These are phyloP conservation scores for Tigriopus japonicus DNA, from an alignment of 1,140 invertebrate genomes.

Conservation along the genomic window DNA sequence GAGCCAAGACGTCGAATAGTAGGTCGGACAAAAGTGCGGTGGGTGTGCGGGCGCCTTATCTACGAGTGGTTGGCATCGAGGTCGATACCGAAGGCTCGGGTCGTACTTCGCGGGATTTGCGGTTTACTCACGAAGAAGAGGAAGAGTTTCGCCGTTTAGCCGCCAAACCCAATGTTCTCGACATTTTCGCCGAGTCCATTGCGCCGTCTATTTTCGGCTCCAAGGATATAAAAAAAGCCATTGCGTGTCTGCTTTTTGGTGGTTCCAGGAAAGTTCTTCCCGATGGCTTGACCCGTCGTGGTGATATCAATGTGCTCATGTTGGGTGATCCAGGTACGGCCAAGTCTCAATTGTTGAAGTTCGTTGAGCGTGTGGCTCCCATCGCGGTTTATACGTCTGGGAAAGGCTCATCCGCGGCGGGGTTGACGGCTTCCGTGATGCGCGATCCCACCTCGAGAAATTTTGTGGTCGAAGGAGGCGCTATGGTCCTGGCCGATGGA, in stretches of 20 bases:
- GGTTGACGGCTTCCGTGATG: slow-evolving; percentile 91
- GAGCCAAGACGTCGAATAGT: slow-evolving; percentile 33
- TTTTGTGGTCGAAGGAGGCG: slow-evolving; percentile 98
- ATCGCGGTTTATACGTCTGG: slow-evolving; percentile 96
- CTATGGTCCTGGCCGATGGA: slow-evolving; percentile 97
- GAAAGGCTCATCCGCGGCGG: slow-evolving; percentile 95
- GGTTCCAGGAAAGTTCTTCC: slow-evolving; percentile 70
- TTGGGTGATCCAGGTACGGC: slow-evolving; percentile 97
- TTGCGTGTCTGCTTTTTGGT: slow-evolving; percentile 86
- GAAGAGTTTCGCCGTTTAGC: slow-evolving; percentile 73
- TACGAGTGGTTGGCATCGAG: slow-evolving; percentile 78
- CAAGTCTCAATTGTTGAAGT: slow-evolving; percentile 93
- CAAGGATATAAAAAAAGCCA: slow-evolving; percentile 89
- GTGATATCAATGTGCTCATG: slow-evolving; percentile 89
- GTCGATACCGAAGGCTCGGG: slow-evolving; percentile 63
- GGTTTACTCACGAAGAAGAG: slow-evolving; percentile 53
- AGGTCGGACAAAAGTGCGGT: slow-evolving; percentile 56
- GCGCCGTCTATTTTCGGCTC: slow-evolving; percentile 95
- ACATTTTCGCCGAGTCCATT: slow-evolving; percentile 64
- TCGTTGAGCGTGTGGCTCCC: slow-evolving; percentile 87
- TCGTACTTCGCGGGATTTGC: slow-evolving; percentile 23
- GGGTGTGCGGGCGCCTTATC: slow-evolving; percentile 79
- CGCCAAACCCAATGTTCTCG: slow-evolving; percentile 63
- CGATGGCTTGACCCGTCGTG: slow-evolving; percentile 80
- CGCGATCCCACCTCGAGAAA: slow-evolving; percentile 78